phyloP scores from a whole-genome alignment of 2,888 invertebrate genomes.

The Scaptomyza tumidula region DNA sequence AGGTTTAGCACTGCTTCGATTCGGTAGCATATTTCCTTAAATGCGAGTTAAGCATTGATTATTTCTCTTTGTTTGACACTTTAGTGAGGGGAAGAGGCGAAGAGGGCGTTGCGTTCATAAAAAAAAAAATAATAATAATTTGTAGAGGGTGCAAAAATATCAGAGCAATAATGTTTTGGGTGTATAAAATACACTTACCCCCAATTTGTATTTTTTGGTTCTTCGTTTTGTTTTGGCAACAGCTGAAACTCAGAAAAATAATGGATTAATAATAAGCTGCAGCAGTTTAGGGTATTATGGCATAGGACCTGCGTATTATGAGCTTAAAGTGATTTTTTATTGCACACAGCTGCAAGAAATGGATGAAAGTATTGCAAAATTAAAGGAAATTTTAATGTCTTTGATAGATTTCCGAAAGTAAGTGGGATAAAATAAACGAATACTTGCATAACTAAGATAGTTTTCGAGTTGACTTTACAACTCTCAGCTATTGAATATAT shows the following conservation, averaged over 20 bases:
- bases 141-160: slow-evolving; percentile 48
- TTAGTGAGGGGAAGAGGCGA: neutral
- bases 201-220: slow-evolving; percentile 11
- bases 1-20: slow-evolving; percentile 43
- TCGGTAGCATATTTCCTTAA: slow-evolving; percentile 58
- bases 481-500: neutral
- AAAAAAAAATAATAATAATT: slow-evolving; percentile 28
- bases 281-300: slow-evolving; percentile 19
- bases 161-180: slow-evolving; percentile 35
- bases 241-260: slow-evolving; percentile 52
- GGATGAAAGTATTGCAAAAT: neutral
- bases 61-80: slow-evolving; percentile 40
- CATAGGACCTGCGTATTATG: slow-evolving; percentile 10
- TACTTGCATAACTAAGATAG: too few relatives aligned
- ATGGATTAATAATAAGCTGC: slow-evolving; percentile 63
- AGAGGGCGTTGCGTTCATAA: slow-evolving; percentile 37
- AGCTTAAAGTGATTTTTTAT: slow-evolving; percentile 10
- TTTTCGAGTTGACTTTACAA: neutral
- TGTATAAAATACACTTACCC: slow-evolving; percentile 37
- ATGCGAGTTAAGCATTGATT: slow-evolving; percentile 55
- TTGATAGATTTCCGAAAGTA: too few relatives aligned
- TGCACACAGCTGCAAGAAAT: slow-evolving; percentile 14
- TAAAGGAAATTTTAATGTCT: too few relatives aligned
- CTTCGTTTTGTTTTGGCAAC: slow-evolving; percentile 29
- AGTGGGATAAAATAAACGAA: too few relatives aligned